Base-by-base conservation (phyloP, 2,113 vertebrate genomes). In the Pitta sordida region DNA sequence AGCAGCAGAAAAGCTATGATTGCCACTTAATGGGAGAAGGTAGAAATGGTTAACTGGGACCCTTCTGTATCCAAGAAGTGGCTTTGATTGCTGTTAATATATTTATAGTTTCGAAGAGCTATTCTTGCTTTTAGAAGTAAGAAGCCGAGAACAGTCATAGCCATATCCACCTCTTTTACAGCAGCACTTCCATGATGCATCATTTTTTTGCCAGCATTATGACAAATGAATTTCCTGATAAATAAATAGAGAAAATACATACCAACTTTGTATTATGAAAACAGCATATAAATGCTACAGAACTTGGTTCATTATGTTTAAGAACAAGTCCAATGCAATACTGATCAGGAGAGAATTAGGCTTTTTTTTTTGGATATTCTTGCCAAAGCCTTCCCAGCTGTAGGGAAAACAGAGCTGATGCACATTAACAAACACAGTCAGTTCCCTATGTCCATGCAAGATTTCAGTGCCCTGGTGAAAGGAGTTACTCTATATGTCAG, bases 31-130 rank as follows among this genome's bases (percentile, higher is more conserved):
- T 49, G 37, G 70, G 88, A 36, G 91, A 95, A 94, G 63, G 67
- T 51, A 91, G 74, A 90, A 95, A 93, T 46, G 70, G 75, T 79
- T 93, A 96, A 91, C 79, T 76, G 63, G 75, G 87, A 81, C 78
- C 90, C 87, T 91, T 94, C 83, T 65, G 53, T 14, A 88, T 91
- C 58, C 71, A 83, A 70, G 63, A 94, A 89, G 73, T 62, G 79
- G 56, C 32, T 91, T 67, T 86, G 24, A 83, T 20, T 82, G 56
- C 44, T 68, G n/a, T 68, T 69, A 82, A 18, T 16, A 26, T 89
- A 62, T 73, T 83, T 46, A 74, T 30, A 91, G 55, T 68, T 91
- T 75, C 44, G 78, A 55, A 78, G 37, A 86, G 24, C 56, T 75
- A 36, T 70, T 36, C 43, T 70, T 58, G 30, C 43, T 88, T 59